Percentiles rank a stretch among this genome's conserved stretches.
phyloP scores from a whole-genome alignment of 2,888 invertebrate species.

The Lasioglossum lativentre region DNA sequence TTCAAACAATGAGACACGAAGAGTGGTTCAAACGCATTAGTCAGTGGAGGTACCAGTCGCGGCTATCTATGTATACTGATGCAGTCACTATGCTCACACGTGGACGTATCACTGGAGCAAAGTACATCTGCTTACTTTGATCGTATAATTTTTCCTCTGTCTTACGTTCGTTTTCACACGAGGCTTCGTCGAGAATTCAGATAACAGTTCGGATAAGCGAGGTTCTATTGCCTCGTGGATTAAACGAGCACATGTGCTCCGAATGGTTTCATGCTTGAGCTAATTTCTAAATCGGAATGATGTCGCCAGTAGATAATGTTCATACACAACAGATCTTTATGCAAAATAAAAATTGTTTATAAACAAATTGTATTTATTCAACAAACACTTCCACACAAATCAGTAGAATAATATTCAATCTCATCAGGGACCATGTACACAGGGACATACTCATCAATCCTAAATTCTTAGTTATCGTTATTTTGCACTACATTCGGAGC shows the following conservation, averaged over 20 bases:
- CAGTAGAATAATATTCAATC: neutral
- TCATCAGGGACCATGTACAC: neutral
- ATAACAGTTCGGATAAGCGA: neutral
- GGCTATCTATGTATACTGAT: neutral
- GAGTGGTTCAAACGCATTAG: neutral
- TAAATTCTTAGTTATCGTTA: constrained; percentile 4
- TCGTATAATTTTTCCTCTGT: neutral
- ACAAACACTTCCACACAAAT: neutral
- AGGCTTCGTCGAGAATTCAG: neutral
- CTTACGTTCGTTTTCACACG: neutral
- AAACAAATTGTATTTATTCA: no score
- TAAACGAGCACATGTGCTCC: neutral
- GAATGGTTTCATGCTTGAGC: no score
- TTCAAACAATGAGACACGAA: constrained; percentile 12
- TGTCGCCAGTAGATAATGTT: no score
- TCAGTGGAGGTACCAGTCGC: constrained; percentile 13
- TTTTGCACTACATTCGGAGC: constrained; percentile 24
- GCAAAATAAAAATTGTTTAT: no score
- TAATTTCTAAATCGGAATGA: no score
- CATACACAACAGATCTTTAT: no score
- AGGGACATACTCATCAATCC: neutral
- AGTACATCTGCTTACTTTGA: constrained; percentile 1
- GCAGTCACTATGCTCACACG: neutral
- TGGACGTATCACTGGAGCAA: constrained; percentile 20
- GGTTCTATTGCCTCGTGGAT: neutral